A percentile compares a stretch with the other conserved stretches of the same genome.
Evolutionary conservation across 2,797 vertebrate species (phyloP).

Genomic region (Enteromius paludinosus): DNA sequence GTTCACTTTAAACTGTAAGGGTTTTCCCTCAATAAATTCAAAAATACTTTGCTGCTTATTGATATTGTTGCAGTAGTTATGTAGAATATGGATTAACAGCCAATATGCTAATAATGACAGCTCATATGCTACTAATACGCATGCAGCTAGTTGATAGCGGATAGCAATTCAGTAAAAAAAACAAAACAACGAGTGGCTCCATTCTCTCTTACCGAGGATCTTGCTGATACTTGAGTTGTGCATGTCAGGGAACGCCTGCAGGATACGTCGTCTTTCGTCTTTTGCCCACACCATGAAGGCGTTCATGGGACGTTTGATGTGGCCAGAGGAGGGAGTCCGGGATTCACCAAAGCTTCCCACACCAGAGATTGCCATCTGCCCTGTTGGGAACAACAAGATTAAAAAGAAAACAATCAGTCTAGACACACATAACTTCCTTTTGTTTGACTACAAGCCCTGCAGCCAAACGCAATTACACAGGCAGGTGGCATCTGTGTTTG

Average conservation of each 20-base stretch:
- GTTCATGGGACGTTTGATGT: constrained; percentile 98
- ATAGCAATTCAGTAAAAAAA: background rate
- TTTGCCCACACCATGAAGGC: constrained; percentile 99
- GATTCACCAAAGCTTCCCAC: constrained; percentile 85
- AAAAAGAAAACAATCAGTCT: constrained; percentile 32
- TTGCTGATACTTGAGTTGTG: constrained; percentile 99
- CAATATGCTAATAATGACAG: background rate
- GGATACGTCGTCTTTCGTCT: constrained; percentile 92
- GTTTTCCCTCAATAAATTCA: background rate
- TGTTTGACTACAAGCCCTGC: constrained; percentile 11
- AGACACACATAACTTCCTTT: constrained; percentile 12
- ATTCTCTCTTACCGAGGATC: constrained; percentile 81
- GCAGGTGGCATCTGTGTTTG: constrained; percentile 26
- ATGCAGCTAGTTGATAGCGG: background rate
- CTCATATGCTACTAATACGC: background rate
- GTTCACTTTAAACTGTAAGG: background rate
- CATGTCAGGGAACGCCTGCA: constrained; percentile 97
- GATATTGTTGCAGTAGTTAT: background rate
- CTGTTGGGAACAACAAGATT: constrained; percentile 60
- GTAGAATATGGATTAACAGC: too few species aligned
- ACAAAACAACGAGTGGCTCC: background rate
- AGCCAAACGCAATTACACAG: constrained; percentile 24
- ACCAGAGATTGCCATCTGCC: constrained; percentile 70
- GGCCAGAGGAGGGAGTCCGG: constrained; percentile 85
- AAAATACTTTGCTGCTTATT: background rate